These are phyloP conservation scores for Pteronotus mesoamericanus DNA, from an alignment of 2,797 vertebrate genomes.

Conservation along the genomic window DNA sequence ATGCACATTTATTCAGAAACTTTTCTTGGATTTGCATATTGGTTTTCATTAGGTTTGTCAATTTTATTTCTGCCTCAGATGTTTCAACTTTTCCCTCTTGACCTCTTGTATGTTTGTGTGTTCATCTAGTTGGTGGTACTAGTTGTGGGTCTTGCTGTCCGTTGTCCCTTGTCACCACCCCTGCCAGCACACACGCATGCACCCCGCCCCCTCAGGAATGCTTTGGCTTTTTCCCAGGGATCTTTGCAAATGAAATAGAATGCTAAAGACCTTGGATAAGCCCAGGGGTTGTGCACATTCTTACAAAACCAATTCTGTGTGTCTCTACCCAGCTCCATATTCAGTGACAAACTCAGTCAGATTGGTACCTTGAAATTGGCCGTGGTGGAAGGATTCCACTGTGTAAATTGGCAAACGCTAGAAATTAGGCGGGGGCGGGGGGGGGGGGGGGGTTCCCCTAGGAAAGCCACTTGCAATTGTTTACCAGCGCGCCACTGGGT, in stretches of 20 bases:
- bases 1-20: not conserved
- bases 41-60: not conserved
- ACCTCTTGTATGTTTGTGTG: not conserved
- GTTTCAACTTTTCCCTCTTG: not conserved
- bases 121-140: not conserved
- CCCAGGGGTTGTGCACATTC: not conserved
- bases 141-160: not conserved
- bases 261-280: not conserved
- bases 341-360: not conserved
- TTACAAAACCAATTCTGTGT: not conserved
- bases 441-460: too few species aligned
- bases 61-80: not conserved
- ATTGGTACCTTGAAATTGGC: not conserved
- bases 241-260: not conserved
- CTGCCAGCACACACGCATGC: not conserved
- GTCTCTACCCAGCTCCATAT: not conserved
- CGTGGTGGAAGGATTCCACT: not conserved
- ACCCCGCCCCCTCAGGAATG: not conserved
- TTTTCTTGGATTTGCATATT: not conserved
- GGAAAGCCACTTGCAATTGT: not conserved
- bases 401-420: not conserved
- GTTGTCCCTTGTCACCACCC: not conserved
- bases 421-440: too few species aligned
- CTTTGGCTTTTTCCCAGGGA: not conserved
- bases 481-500: not conserved